Conservation (phyloP, 2,113 vertebrate genomes). For the Hirundichthys speculiger region DNA sequence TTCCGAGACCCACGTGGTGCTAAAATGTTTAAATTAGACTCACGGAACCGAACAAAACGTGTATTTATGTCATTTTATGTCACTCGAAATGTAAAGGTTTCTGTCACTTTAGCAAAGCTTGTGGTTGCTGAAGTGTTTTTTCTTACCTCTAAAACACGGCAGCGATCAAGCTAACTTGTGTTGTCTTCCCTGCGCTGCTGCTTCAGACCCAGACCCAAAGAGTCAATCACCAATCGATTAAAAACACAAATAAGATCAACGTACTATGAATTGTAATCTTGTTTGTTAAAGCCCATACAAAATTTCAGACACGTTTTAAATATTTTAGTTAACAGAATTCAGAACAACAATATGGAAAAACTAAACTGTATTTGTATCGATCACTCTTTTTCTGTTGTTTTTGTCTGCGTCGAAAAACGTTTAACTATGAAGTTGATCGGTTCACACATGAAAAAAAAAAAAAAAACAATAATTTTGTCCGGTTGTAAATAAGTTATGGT, state of each 20-base stretch:
- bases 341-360: too few species aligned
- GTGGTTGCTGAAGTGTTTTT: background rate
- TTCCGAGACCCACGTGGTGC: slow-evolving; percentile 58
- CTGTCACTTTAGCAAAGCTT: rapidly evolving
- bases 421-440: too few species aligned
- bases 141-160: slow-evolving; percentile 57
- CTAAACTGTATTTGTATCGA: background rate
- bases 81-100: rapidly evolving
- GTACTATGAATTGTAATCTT: too few species aligned
- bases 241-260: too few species aligned
- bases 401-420: too few species aligned
- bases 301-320: too few species aligned
- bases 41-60: rapidly evolving
- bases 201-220: slow-evolving; percentile 39
- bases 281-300: too few species aligned
- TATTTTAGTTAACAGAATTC: too few species aligned
- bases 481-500: too few species aligned
- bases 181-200: background rate
- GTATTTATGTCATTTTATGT: background rate
- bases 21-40: background rate
- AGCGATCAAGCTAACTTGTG: background rate
- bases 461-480: too few species aligned
- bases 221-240: slow-evolving; percentile 25
- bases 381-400: slow-evolving; percentile 54
- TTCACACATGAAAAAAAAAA: too few species aligned